A percentile compares a stretch with the other conserved stretches of the same genome.
Evolutionary conservation across 53 echinoderm and acorn worm species (phyloP).

Genomic region (Astropecten irregularis): DNA sequence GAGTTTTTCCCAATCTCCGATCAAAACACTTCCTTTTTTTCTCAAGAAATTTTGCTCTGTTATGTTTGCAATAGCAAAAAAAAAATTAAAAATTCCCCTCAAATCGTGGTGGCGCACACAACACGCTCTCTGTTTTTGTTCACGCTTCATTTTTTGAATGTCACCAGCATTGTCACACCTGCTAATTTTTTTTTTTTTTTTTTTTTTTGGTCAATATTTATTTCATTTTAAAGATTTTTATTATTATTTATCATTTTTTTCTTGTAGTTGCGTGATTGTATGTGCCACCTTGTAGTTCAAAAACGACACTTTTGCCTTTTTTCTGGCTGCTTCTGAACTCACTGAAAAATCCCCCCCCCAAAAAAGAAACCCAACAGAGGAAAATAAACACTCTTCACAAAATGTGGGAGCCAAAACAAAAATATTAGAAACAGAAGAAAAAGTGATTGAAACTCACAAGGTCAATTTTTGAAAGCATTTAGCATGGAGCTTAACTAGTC

Average conservation of each 20-base stretch:
- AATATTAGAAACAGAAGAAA: no score
- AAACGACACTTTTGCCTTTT: constrained; percentile 17
- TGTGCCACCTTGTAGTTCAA: constrained; percentile 24
- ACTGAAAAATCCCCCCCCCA: not conserved
- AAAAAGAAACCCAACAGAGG: no score
- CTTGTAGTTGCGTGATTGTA: constrained; percentile 35
- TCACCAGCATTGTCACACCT: constrained; percentile 43
- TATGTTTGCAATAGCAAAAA: no score
- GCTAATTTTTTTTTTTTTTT: not conserved
- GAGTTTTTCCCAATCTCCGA: constrained; percentile 23
- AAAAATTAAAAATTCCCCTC: no score
- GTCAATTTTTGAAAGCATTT: constrained; percentile 41
- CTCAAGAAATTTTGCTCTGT: not conserved
- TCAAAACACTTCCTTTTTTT: not conserved
- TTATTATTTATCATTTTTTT: no score
- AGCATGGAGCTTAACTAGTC: constrained; percentile 22
- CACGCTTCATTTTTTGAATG: constrained; percentile 35
- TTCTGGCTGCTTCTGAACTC: not conserved
- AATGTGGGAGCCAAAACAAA: no score
- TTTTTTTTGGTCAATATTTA: no score
- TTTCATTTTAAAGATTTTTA: no score
- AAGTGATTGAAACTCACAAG: no score
- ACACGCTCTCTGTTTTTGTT: constrained; percentile 13
- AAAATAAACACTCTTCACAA: no score
- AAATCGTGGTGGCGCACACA: constrained; percentile 49